Base-by-base conservation (phyloP, 2,113 vertebrate species). In the Girardinichthys multiradiatus region DNA sequence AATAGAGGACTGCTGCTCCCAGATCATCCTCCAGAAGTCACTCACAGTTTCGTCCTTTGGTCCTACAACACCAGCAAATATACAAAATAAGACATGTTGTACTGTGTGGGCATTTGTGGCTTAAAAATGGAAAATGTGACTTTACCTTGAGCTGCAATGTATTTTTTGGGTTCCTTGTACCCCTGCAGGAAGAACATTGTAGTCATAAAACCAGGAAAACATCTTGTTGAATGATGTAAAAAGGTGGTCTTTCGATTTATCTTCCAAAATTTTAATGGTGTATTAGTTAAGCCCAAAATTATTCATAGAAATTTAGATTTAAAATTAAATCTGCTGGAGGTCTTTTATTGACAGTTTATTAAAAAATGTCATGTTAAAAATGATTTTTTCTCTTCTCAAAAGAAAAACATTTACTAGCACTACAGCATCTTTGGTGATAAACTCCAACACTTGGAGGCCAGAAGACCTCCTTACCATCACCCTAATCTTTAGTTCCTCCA, bases 21-120 rank as follows among this genome's bases (percentile, higher is more conserved):
- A 99, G 83, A 98, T 92, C 98, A 99, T 99, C 90, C 95, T 96
- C 98, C 98, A 99, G 90, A 99, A 99, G 86, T 98, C 97, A 78
- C 91, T 81, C 1, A 96, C 90, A 4, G 97, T 99, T 86, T 99
- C 98, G 15, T 98, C 97, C 81, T 98, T 97, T 6, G 98, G 98
- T 0, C 97, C 98, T 99, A 31, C 1, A 66, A 57, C 27, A 64
- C n/a, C 63, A 68, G 1, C 21, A 42, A 4, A 72, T 15, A 9
- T 4, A 54, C 4, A 35, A 2, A 17, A 4, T 11, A 26, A 1
- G 15, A 3, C 26, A 4, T 57, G 0, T 3, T 3, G 26, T 21
- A 59, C 10, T 31, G 10, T 21, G 9, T n/a, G 37, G 57, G 14
- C 24, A 11, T 11, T 54, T n/a, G 9, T 17, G 7, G 9, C 5